These are phyloP conservation scores for Discoglossus pictus DNA, from an alignment of 2,797 vertebrate genomes.

Conservation along the genomic window DNA sequence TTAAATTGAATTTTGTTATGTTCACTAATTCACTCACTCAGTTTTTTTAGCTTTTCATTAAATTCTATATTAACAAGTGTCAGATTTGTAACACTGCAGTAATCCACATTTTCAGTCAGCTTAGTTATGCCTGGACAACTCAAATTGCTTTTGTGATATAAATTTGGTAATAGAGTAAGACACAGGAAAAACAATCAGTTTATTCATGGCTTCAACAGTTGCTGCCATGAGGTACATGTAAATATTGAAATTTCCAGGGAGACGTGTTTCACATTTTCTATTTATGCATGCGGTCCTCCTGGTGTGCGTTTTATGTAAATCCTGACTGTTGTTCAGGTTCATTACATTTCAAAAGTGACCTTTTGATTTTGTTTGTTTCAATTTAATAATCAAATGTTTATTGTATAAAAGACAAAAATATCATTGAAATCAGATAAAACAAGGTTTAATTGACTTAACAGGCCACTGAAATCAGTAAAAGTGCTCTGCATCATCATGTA, in stretches of 20 bases:
- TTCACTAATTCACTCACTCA: not conserved
- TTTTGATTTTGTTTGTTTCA: conserved; percentile 26
- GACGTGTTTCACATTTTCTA: conserved; percentile 5
- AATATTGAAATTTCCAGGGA: too few species aligned
- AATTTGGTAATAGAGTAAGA: not conserved
- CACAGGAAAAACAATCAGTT: not conserved
- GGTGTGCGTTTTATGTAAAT: not conserved
- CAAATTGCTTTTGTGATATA: not conserved
- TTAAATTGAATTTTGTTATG: not conserved
- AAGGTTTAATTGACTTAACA: conserved; percentile 19
- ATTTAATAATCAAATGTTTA: not conserved
- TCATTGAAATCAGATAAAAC: conserved; percentile 26
- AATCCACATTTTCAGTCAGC: not conserved
- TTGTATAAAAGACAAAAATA: conserved; percentile 18
- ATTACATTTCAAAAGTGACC: conserved; percentile 42
- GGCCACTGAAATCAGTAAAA: too few species aligned
- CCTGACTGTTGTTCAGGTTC: conserved; percentile 15
- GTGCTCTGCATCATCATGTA: too few species aligned
- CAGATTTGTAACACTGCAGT: not conserved
- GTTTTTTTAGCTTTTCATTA: too few species aligned
- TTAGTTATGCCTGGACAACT: not conserved
- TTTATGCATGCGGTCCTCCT: conserved; percentile 27
- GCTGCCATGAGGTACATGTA: not conserved
- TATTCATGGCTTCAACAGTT: conserved; percentile 11
- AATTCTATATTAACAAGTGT: not conserved